Percentiles rank a stretch among this genome's conserved stretches.
These are phyloP conservation scores for Apus apus DNA, from an alignment of 2,113 vertebrate genomes.

Conservation along the genomic window DNA sequence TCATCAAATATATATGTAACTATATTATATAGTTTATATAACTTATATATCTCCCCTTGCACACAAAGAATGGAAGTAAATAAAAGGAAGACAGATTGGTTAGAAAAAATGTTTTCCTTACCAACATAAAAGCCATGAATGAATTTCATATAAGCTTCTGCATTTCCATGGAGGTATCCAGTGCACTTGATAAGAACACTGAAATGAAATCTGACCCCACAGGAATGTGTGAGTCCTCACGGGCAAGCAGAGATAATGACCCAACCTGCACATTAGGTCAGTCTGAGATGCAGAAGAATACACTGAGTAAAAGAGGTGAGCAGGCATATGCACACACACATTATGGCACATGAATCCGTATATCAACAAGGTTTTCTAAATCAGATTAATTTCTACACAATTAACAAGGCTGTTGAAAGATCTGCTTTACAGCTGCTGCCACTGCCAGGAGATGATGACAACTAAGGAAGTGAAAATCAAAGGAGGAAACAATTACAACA, in stretches of 20 bases:
- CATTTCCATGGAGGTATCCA: background rate
- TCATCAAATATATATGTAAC: too few relatives aligned
- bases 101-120: background rate
- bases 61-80: background rate
- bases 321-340: background rate
- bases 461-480: constrained; percentile 78
- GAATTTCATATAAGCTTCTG: background rate
- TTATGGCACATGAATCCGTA: background rate
- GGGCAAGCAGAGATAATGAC: background rate
- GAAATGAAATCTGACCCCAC: background rate
- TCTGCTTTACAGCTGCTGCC: constrained; percentile 69
- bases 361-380: constrained; percentile 62
- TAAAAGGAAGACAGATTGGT: background rate
- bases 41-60: background rate
- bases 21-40: too few relatives aligned
- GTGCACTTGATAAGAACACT: background rate
- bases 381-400: constrained; percentile 74
- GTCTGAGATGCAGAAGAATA: background rate
- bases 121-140: background rate
- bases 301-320: background rate
- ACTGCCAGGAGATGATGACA: constrained; percentile 72
- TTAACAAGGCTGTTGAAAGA: constrained; percentile 73
- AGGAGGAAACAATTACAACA: constrained; percentile 78
- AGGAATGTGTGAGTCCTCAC: background rate
- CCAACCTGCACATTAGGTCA: background rate